Percentiles rank a stretch among this genome's conserved stretches.
phyloP scores from a whole-genome alignment of 2,113 vertebrate species.

The Clinocottus analis region DNA sequence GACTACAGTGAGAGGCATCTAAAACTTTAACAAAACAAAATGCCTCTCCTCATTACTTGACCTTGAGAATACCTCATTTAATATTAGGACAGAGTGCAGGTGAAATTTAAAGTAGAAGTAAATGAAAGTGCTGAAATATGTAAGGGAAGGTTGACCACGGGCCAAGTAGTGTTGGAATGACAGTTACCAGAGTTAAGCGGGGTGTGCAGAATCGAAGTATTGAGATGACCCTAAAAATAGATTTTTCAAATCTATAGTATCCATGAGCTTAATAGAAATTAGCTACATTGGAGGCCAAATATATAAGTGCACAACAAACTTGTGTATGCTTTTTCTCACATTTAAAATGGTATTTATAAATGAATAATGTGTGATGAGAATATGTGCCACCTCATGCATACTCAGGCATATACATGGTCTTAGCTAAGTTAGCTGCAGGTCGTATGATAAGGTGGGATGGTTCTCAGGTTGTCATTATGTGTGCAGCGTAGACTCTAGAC shows the following conservation, averaged over 20 bases:
- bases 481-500: neutral
- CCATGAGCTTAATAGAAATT: slow-evolving; percentile 33
- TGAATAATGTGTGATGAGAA: neutral
- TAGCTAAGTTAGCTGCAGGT: neutral
- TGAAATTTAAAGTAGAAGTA: slow-evolving; percentile 41
- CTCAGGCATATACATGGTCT: neutral
- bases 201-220: slow-evolving; percentile 13
- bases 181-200: neutral
- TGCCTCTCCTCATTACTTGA: slow-evolving; percentile 44
- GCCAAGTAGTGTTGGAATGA: slow-evolving; percentile 6
- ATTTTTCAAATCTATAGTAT: slow-evolving; percentile 24
- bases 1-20: slow-evolving; percentile 27
- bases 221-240: slow-evolving; percentile 16
- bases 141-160: slow-evolving; percentile 9
- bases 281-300: no score
- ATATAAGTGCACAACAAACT: neutral
- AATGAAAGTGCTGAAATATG: slow-evolving; percentile 59
- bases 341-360: neutral
- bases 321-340: neutral
- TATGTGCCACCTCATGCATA: neutral
- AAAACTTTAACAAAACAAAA: slow-evolving; percentile 56
- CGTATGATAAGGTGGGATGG: no score
- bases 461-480: no score
- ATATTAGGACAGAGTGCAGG: slow-evolving; percentile 45
- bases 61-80: slow-evolving; percentile 46